phyloP scores from a whole-genome alignment of 2,797 vertebrate species.

The Podarcis lilfordi region DNA sequence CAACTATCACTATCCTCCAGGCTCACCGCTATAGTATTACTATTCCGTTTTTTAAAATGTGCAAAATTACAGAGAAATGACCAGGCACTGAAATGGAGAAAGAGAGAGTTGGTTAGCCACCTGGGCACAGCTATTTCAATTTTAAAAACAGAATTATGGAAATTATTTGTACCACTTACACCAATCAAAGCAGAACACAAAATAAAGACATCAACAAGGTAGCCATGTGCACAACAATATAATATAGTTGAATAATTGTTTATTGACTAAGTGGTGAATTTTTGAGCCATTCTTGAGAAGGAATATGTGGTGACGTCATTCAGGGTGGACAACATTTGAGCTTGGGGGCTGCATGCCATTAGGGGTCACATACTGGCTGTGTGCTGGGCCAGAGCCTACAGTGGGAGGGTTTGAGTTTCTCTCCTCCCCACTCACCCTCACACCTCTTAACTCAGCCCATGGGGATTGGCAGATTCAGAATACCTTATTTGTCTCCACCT shows the following conservation, averaged over 20 bases:
- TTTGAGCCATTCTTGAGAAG: background rate
- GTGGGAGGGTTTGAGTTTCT: too few species aligned
- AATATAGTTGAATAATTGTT: background rate
- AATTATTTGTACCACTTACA: background rate
- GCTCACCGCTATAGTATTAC: constrained; percentile 20
- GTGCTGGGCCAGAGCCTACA: too few species aligned
- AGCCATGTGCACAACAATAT: background rate
- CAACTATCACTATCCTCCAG: constrained; percentile 51
- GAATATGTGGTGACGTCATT: background rate
- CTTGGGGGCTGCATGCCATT: background rate
- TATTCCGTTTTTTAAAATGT: constrained; percentile 33
- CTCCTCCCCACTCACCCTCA: too few species aligned
- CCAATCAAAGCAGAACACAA: background rate
- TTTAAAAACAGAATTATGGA: background rate
- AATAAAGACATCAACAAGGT: background rate
- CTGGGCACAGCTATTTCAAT: background rate
- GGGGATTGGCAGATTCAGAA: too few species aligned
- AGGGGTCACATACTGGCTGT: too few species aligned
- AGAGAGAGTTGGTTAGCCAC: background rate
- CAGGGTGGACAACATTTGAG: background rate
- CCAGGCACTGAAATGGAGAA: background rate
- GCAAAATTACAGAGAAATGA: constrained; percentile 20
- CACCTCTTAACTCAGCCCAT: too few species aligned
- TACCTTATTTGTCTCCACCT: too few species aligned
- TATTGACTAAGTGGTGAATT: background rate